phyloP scores from a whole-genome alignment of 30 jellyfish, hydroid and myxozoan genomes.

The Aurelia sp. region DNA sequence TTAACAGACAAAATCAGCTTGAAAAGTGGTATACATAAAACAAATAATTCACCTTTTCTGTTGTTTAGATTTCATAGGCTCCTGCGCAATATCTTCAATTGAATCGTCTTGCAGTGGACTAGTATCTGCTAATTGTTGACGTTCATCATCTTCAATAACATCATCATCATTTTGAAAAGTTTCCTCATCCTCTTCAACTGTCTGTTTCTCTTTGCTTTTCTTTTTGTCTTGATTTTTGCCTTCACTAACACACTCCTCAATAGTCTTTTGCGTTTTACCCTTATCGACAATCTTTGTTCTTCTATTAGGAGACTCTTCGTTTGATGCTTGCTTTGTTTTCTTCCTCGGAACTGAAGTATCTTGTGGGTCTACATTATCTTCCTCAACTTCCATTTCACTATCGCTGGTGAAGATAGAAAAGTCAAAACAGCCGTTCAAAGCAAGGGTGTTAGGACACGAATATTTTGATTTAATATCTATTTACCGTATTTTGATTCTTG shows the following conservation, averaged over 20 bases:
- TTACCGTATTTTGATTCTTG: too few species aligned
- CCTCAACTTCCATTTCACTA: conserved; percentile 2
- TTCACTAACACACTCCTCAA: neutral
- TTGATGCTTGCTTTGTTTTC: too few species aligned
- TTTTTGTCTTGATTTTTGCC: too few species aligned
- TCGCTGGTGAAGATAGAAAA: neutral
- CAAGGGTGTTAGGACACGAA: too few species aligned
- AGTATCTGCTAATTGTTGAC: too few species aligned
- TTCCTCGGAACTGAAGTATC: neutral
- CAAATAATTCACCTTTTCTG: too few species aligned
- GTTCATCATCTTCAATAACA: neutral
- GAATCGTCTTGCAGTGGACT: too few species aligned
- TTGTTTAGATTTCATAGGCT: too few species aligned
- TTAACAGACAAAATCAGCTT: too few species aligned
- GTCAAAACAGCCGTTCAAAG: neutral
- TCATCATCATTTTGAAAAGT: neutral
- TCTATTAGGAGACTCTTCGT: neutral
- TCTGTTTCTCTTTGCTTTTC: neutral
- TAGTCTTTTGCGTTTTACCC: neutral
- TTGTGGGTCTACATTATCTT: neutral
- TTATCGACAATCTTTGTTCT: neutral
- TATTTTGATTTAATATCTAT: too few species aligned
- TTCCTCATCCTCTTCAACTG: neutral
- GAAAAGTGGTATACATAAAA: too few species aligned
- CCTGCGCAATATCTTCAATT: too few species aligned